These are phyloP conservation scores for Labrus mixtus DNA, from an alignment of 2,113 vertebrate species.

Conservation along the genomic window DNA sequence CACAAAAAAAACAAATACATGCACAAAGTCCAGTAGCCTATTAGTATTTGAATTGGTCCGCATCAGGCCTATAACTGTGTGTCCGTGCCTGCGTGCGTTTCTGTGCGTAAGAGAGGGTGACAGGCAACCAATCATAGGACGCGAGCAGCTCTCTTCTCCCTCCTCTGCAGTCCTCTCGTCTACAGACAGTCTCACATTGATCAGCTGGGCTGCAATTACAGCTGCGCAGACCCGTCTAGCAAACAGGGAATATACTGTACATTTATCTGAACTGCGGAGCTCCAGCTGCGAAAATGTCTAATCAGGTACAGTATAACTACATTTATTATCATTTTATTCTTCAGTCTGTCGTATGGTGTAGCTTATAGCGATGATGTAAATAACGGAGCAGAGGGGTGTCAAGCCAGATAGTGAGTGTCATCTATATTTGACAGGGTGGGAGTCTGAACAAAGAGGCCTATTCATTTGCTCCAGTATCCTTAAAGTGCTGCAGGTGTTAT, in stretches of 20 bases:
- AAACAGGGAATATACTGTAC: background rate
- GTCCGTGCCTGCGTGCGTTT: background rate
- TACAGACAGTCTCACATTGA: constrained; percentile 18
- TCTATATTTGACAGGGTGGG: constrained; percentile 56
- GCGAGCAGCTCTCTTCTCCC: constrained; percentile 5
- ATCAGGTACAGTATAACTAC: constrained; percentile 51
- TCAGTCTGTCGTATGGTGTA: accelerated
- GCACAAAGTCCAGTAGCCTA: no score
- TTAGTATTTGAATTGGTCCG: background rate
- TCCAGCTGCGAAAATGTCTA: constrained; percentile 54
- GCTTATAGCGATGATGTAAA: background rate
- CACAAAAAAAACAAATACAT: no score
- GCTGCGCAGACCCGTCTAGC: constrained; percentile 18
- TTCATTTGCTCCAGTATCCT: background rate
- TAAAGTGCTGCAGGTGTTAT: background rate
- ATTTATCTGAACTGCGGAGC: background rate
- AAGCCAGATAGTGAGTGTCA: constrained; percentile 22
- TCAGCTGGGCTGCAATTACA: constrained; percentile 64
- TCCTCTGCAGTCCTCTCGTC: constrained; percentile 13
- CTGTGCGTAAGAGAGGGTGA: background rate
- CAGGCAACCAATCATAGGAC: constrained; percentile 56
- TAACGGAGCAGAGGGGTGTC: background rate
- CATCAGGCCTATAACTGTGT: background rate
- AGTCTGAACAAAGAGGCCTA: background rate
- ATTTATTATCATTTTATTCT: background rate